Base-by-base conservation (phyloP, 2,888 invertebrate species). In the Caenorhabditis zanzibari region DNA sequence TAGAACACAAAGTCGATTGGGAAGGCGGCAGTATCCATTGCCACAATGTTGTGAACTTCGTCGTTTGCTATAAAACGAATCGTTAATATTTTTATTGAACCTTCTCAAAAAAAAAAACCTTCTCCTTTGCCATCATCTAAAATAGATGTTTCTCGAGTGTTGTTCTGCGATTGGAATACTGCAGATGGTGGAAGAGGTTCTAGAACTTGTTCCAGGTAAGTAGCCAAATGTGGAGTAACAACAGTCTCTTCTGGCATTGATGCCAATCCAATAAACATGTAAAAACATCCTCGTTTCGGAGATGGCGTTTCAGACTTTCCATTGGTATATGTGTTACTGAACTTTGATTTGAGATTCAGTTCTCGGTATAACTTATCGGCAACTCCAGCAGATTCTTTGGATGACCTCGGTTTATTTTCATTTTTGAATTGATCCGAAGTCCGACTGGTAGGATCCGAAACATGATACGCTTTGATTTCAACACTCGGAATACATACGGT, bases 1-100 rank as follows among this genome's bases (percentile, higher is more conserved):
- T 97, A 97, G 54, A 99, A 97, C 89, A 99, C 96, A 28, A 99
- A 97, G 93, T 99, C 98, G 0, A 99, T 97, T 0, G 98, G 98
- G 93, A 99, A 98, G 73, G 97, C 96, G 28, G 83, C 90, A 84
- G 89, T 86, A 88, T 91, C 90, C 44, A 90, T 88, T 9, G 88
- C 88, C 1, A 90, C 90, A n/a, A 90, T 89, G 28, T 85, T 85
- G 56, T 82, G 75, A 24, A 84, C 80, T 54, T 73, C 83, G 19
- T 75, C 68, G n/a, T 72, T 74, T 0, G 35, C 81, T 56, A 66
- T 24, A 59, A 69, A 41, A 14, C 12, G 14, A 44, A 19, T 47
- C n/a, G 5, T 49, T 24, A 24, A n/a, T n/a, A n/a, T n/a, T n/a
- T n/a, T n/a, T 44, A 16, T 28, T 28, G 24, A n/a, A n/a, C n/a